Evolutionary conservation across 64 coral and sea anemone species (phyloP), one percentile per base, ranked within the genome.

Genomic region (Anthopleura sola): DNA sequence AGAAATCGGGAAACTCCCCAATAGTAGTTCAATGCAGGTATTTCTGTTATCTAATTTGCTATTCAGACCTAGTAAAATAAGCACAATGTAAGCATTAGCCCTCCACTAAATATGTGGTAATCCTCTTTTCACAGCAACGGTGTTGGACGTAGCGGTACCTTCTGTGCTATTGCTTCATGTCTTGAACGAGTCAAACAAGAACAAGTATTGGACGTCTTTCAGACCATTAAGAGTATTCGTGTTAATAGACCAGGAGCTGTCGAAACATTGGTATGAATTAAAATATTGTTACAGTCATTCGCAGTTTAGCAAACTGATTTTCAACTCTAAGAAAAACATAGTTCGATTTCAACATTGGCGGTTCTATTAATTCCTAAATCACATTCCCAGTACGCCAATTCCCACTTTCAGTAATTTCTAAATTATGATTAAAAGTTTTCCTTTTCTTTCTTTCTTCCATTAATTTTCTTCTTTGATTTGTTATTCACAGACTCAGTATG

Each of bases 1-100:
- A 87, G 47, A 39, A 49, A 0, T 92, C 81, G 17, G 84, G 78
- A 11, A 57, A 92, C 31, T 47, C 77, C 14, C 84, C 85, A 6
- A 92, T 92, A 54, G 90, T 87, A 11, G 60, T 92, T 51, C 90
- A 92, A 2, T 92, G 90, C 90, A 92, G 85, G 90, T 92, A 83
- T 3, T 6, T 44, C 10, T 32, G 23, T 31, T 32, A 69, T n/a
- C 7, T 26, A 53, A 69, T 4, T 69, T 7, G 26, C 33, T 31
- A 32, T 28, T 31, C 24, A 32, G n/a, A n/a, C n/a, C n/a, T n/a
- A n/a, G n/a, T n/a, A n/a, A 28, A 0, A 32, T 7, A n/a, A 56
- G 3, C 6, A 5, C 24, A 28, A 66, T 66, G 1, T 66, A 60
- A 69, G 20, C 24, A 24, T 62, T 6, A 44, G 40, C 40, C 4